Evolutionary conservation across 1,140 invertebrate genomes (phyloP), one percentile per base, ranked within the genome.

Genomic region (Zophobas morio): DNA sequence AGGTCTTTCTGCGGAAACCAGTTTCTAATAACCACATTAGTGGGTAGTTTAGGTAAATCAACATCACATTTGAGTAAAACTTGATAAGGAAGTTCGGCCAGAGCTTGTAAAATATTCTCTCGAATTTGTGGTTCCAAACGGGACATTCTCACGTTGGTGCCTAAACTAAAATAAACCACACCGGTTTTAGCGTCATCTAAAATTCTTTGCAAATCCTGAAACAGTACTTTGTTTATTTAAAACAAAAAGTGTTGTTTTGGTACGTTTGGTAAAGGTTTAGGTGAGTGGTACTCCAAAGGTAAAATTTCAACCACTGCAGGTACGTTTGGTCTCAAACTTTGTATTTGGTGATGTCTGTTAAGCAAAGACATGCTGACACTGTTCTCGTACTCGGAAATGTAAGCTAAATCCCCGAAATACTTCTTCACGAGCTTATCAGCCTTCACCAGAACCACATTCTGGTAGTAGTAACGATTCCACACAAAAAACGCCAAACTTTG

Each of bases 111-210:
- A 42, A 91, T 86, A 34, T 85, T 81, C 3, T 87, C 73, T 1
- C 88, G 81, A 2, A 86, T 88, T 1, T 88, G 83, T 2, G 73
- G 78, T 0, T 88, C 87, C 40, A 91, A 86, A 1, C 88, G 87
- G 71, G 88, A 86, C 36, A 89, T 90, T 72, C 88, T 86, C 0
- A 91, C 86, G 85, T 90, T 91, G 0, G 81, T 77, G 78, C 90
- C 90, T 47, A 91, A 80, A 78, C 88, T 90, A 47, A 91, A 89
- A 75, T 87, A 90, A 20, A 91, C 87, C 37, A 87, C 89, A 1
- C 90, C 90, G 74, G 89, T 78, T 32, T 78, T 81, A 1, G 88
- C 86, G 0, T 78, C 82, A 60, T 88, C 87, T 36, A 88, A 66
- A 42, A 86, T 87, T n/a, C 79, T 75, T 79, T 87, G 80, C 56